Conservation (phyloP, 2,113 vertebrate genomes). For the Trematocara unimaculatum region DNA sequence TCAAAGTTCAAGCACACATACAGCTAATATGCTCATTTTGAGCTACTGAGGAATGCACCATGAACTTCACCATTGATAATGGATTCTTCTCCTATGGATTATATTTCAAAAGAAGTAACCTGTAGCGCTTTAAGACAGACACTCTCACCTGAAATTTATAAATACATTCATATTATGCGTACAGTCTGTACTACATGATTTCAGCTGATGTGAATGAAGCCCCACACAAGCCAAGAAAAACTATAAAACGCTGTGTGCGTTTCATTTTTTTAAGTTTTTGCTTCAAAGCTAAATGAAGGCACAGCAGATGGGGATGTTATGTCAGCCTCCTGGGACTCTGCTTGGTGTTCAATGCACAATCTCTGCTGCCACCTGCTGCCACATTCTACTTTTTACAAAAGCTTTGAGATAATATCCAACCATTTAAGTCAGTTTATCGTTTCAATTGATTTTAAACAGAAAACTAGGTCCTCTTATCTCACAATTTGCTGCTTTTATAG, state of each 20-base stretch:
- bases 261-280: not conserved
- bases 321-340: not conserved
- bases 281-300: not conserved
- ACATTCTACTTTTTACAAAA: not conserved
- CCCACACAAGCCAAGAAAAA: not conserved
- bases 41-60: not conserved
- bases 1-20: not conserved
- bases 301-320: slow-evolving; percentile 25
- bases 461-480: not conserved
- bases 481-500: not conserved
- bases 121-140: not conserved
- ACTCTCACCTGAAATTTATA: not conserved
- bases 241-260: not conserved
- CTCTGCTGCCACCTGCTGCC: slow-evolving; percentile 61
- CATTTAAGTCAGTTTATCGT: fast-evolving
- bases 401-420: not conserved
- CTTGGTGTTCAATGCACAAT: not conserved
- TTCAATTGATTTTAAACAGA: fast-evolving
- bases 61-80: not conserved
- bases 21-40: not conserved
- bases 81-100: not conserved
- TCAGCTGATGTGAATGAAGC: not conserved
- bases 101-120: not conserved
- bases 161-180: not conserved
- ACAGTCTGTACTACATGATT: not conserved